Evolutionary conservation across 1,140 invertebrate species (phyloP).

Genomic region (Drosophila littoralis): DNA sequence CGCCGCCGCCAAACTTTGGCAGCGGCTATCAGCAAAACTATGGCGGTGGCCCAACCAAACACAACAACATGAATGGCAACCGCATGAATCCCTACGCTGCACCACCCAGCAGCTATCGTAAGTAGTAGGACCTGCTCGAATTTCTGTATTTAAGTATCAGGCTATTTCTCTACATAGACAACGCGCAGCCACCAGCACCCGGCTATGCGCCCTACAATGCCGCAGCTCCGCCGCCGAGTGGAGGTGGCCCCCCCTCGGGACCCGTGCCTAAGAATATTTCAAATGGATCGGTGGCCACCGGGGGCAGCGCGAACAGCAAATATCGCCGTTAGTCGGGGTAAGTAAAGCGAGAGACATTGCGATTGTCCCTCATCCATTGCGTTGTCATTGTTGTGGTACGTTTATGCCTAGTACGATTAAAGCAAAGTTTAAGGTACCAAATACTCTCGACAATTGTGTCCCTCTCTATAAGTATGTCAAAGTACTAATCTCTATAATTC

Average conservation of each 20-base stretch:
- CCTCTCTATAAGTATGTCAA: slow-evolving; percentile 44
- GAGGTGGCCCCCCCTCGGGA: slow-evolving; percentile 39
- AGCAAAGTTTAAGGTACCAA: slow-evolving; percentile 41
- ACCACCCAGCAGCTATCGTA: slow-evolving; percentile 68
- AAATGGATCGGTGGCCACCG: slow-evolving; percentile 67
- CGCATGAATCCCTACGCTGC: slow-evolving; percentile 85
- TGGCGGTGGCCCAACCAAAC: slow-evolving; percentile 88
- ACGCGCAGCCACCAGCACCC: slow-evolving; percentile 47
- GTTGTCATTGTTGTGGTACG: slow-evolving; percentile 44
- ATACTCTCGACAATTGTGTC: slow-evolving; percentile 42
- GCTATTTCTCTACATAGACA: slow-evolving; percentile 28
- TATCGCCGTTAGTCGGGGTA: slow-evolving; percentile 69
- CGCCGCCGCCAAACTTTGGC: slow-evolving; percentile 87
- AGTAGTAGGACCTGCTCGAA: slow-evolving; percentile 5
- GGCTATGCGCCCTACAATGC: slow-evolving; percentile 64
- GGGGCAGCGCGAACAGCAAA: slow-evolving; percentile 71
- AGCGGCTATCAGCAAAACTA: slow-evolving; percentile 91
- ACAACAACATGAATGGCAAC: slow-evolving; percentile 86
- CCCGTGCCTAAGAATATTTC: slow-evolving; percentile 52
- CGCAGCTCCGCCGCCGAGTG: slow-evolving; percentile 59
- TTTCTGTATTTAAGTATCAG: background rate
- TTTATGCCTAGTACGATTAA: slow-evolving; percentile 39
- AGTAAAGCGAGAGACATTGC: slow-evolving; percentile 41
- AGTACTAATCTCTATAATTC: slow-evolving; percentile 71
- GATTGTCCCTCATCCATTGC: slow-evolving; percentile 13